These are phyloP conservation scores for Pasiphila rectangulata DNA, from an alignment of 2,888 invertebrate species.

Conservation along the genomic window DNA sequence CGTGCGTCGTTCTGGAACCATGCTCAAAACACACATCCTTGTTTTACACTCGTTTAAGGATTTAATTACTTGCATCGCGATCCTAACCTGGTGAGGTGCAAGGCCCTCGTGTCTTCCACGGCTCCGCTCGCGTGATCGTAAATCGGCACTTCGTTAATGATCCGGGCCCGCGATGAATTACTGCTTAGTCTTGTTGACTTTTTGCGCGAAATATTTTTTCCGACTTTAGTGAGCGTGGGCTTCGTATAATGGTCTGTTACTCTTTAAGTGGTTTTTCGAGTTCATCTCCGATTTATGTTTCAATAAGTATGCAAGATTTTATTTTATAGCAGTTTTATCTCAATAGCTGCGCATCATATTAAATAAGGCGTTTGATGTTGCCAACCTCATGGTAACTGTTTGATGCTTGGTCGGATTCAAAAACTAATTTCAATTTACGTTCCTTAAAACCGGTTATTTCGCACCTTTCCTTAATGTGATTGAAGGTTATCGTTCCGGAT, in stretches of 20 bases:
- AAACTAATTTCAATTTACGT: conserved; percentile 17
- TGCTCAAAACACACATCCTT: conserved; percentile 70
- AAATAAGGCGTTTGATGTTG: conserved; percentile 42
- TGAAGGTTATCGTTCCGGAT: conserved; percentile 27
- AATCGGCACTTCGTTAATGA: conserved; percentile 74
- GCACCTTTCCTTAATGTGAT: conserved; percentile 19
- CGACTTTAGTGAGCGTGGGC: conserved; percentile 65
- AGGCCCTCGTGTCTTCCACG: conserved; percentile 34
- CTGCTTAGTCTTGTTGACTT: conserved; percentile 69
- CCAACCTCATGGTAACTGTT: conserved; percentile 36
- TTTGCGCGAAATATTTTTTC: conserved; percentile 63
- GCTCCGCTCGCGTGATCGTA: conserved; percentile 67
- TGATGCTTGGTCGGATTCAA: conserved; percentile 13
- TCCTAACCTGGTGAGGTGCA: not conserved
- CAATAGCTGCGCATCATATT: conserved; percentile 50
- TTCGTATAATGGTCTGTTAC: conserved; percentile 62
- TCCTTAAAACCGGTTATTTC: conserved; percentile 15
- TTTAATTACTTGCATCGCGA: conserved; percentile 72
- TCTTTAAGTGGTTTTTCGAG: conserved; percentile 72
- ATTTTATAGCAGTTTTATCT: conserved; percentile 55
- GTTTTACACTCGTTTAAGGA: conserved; percentile 77
- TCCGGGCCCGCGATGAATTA: conserved; percentile 70
- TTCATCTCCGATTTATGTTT: conserved; percentile 69
- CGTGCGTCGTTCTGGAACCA: conserved; percentile 55
- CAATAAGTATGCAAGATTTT: conserved; percentile 62